Conservation (phyloP, 2,113 vertebrate species). For the Aphyosemion australe region DNA sequence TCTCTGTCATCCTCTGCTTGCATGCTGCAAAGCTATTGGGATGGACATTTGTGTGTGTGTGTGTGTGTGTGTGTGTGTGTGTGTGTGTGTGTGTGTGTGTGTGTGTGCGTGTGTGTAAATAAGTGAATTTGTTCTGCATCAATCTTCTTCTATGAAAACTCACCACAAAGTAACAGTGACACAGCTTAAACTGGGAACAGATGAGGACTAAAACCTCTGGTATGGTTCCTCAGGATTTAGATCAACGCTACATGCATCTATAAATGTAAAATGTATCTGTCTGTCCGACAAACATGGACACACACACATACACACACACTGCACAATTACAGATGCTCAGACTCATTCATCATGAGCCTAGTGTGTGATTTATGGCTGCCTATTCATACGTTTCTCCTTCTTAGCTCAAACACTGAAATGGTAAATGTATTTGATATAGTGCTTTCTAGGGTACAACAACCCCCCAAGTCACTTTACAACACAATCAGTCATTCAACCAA, state of each 20-base stretch:
- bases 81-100: background rate
- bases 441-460: too few species aligned
- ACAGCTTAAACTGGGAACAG: constrained; percentile 70
- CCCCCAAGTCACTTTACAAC: too few species aligned
- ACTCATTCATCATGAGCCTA: constrained; percentile 14
- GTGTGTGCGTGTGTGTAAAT: too few species aligned
- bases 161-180: constrained; percentile 56
- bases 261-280: constrained; percentile 23
- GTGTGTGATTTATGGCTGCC: constrained; percentile 39
- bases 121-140: constrained; percentile 29
- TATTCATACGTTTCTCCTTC: constrained; percentile 42
- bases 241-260: constrained; percentile 28
- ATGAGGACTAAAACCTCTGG: constrained; percentile 60
- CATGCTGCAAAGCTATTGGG: background rate
- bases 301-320: background rate
- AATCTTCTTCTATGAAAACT: constrained; percentile 50
- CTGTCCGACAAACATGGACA: constrained; percentile 11
- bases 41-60: background rate
- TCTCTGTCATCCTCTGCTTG: too few species aligned
- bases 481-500: too few species aligned
- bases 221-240: constrained; percentile 56
- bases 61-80: constrained; percentile 3
- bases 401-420: constrained; percentile 30
- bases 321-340: constrained; percentile 1
- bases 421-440: too few species aligned